Evolutionary conservation across 2,888 invertebrate genomes (phyloP).

Genomic region (Drosophila infuscata): DNA sequence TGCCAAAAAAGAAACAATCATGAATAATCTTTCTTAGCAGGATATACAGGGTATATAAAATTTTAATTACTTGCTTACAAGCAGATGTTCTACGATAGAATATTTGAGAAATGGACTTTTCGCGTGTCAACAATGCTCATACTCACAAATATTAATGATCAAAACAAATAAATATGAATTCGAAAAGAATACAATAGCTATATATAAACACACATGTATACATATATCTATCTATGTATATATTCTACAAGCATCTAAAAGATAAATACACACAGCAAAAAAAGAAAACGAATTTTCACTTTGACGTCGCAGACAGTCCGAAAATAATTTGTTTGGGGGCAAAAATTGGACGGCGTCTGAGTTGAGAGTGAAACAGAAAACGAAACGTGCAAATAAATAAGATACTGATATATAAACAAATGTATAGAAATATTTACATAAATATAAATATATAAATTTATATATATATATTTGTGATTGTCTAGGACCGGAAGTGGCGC

Average conservation of each 20-base stretch:
- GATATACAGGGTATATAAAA: constrained; percentile 21
- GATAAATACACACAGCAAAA: constrained; percentile 25
- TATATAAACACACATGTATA: background rate
- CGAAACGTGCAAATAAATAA: constrained; percentile 14
- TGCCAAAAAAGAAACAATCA: background rate
- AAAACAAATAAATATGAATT: constrained; percentile 50
- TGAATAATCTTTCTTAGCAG: background rate
- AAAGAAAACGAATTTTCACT: constrained; percentile 44
- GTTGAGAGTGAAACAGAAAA: constrained; percentile 42
- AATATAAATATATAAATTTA: background rate
- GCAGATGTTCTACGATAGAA: constrained; percentile 14
- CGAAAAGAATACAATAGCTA: background rate
- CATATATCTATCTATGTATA: constrained; percentile 14
- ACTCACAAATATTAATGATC: constrained; percentile 37
- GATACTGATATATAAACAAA: background rate
- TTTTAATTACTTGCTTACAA: constrained; percentile 25
- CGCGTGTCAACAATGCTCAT: constrained; percentile 57
- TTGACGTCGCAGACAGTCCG: constrained; percentile 61
- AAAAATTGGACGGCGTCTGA: constrained; percentile 38
- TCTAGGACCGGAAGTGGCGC: constrained; percentile 33
- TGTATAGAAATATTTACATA: constrained; percentile 2
- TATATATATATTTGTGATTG: constrained; percentile 1
- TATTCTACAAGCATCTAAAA: constrained; percentile 9
- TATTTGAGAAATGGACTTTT: constrained; percentile 49
- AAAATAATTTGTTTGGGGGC: constrained; percentile 46